phyloP scores from a whole-genome alignment of 1,140 invertebrate genomes.

The Zaprionus ornatus region DNA sequence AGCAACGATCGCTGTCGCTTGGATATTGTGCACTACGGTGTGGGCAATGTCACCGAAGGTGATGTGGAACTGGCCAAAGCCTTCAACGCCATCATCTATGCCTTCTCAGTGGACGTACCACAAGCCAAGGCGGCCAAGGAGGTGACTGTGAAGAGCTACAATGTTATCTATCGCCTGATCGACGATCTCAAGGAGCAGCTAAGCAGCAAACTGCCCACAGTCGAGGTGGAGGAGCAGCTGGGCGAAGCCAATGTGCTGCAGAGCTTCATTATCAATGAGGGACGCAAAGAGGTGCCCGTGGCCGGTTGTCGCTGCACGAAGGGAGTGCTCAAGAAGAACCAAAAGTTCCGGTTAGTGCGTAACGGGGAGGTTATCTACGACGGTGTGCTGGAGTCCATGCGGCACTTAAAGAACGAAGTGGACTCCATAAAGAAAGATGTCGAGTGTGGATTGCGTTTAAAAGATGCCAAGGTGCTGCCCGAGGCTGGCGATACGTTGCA shows the following conservation, averaged over 20 bases:
- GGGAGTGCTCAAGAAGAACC: constrained; percentile 90
- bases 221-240: constrained; percentile 90
- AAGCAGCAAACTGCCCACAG: constrained; percentile 88
- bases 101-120: constrained; percentile 90
- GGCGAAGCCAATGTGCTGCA: constrained; percentile 95
- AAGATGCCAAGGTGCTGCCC: constrained; percentile 87
- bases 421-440: constrained; percentile 91
- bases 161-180: constrained; percentile 96
- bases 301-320: constrained; percentile 94
- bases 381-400: constrained; percentile 91
- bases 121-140: constrained; percentile 75
- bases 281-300: constrained; percentile 92
- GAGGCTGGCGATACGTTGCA: constrained; percentile 91
- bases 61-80: constrained; percentile 94
- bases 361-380: constrained; percentile 89
- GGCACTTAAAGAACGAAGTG: constrained; percentile 95
- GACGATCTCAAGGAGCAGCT: constrained; percentile 94
- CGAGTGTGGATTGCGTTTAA: constrained; percentile 94
- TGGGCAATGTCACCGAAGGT: constrained; percentile 92
- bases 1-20: constrained; percentile 90
- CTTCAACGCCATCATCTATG: constrained; percentile 94
- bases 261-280: constrained; percentile 92
- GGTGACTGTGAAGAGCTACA: constrained; percentile 88
- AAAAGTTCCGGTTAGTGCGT: constrained; percentile 89
- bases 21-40: constrained; percentile 94